A percentile compares a stretch with the other conserved stretches of the same genome.
These are phyloP conservation scores for Lordiphosa collinella DNA, from an alignment of 1,140 invertebrate genomes.

Conservation along the genomic window DNA sequence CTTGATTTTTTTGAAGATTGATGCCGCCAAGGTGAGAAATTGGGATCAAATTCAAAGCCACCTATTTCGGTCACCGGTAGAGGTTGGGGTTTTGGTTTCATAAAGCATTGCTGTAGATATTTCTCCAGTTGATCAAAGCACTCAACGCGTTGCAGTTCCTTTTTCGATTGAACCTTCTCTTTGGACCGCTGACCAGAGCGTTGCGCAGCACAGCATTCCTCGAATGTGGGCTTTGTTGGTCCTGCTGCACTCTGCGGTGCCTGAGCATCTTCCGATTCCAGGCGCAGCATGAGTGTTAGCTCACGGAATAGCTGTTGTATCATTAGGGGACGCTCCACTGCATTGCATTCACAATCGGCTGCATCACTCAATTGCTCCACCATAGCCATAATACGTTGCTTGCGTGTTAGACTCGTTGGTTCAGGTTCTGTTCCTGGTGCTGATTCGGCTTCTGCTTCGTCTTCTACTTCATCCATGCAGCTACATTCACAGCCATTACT, in stretches of 20 bases:
- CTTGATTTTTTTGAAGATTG: background rate
- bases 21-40: conserved; percentile 12
- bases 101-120: conserved; percentile 38
- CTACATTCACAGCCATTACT: background rate
- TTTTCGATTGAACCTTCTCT: conserved; percentile 1
- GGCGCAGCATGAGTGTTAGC: conserved; percentile 23
- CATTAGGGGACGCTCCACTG: background rate
- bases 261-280: conserved; percentile 10
- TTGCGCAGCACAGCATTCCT: conserved; percentile 19
- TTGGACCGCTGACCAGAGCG: background rate
- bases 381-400: conserved; percentile 18
- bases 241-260: conserved; percentile 1
- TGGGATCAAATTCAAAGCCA: conserved; percentile 37
- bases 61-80: conserved; percentile 23
- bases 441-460: background rate
- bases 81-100: background rate
- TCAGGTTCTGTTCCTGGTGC: no score
- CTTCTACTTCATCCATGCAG: background rate
- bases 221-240: background rate
- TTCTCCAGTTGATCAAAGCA: conserved; percentile 43
- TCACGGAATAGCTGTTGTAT: conserved; percentile 31
- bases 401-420: background rate
- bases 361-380: conserved; percentile 20
- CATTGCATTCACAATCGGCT: conserved; percentile 11
- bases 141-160: conserved; percentile 1